phyloP scores from a whole-genome alignment of 1,140 invertebrate genomes.

The Palaemon carinicauda region DNA sequence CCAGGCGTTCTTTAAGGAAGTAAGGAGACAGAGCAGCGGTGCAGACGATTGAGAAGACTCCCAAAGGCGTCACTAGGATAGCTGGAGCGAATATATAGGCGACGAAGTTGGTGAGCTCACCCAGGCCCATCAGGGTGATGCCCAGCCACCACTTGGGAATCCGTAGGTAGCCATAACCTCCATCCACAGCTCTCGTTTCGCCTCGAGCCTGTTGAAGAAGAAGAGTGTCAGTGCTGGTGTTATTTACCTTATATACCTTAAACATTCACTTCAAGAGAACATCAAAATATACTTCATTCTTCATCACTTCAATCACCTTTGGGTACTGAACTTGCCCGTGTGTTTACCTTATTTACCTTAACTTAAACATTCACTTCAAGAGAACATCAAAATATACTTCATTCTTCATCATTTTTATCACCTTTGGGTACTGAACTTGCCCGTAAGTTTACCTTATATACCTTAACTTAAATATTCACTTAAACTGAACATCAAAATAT shows the following conservation, averaged over 20 bases:
- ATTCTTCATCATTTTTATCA: too few species aligned
- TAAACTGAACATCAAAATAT: neutral
- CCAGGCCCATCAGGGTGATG: conserved; percentile 52
- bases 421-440: too few species aligned
- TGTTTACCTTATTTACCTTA: neutral
- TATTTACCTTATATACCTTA: neutral
- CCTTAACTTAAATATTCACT: neutral
- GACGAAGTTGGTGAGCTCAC: conserved; percentile 57
- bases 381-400: neutral
- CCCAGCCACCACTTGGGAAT: conserved; percentile 56
- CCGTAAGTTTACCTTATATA: neutral
- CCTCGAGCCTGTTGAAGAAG: conserved; percentile 18
- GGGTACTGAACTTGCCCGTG: too few species aligned
- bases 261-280: neutral
- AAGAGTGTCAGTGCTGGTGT: neutral
- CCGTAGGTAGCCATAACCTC: conserved; percentile 54
- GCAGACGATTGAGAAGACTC: conserved; percentile 56
- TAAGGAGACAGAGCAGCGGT: conserved; percentile 54
- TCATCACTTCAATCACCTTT: too few species aligned
- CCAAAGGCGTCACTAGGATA: conserved; percentile 56
- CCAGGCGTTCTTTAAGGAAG: conserved; percentile 47
- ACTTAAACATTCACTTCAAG: neutral
- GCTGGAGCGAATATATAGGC: conserved; percentile 57
- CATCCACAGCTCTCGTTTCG: conserved; percentile 49
- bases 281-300: neutral